Evolutionary conservation across 2,113 vertebrate genomes (phyloP).

Genomic region (Myrmecobius fasciatus): DNA sequence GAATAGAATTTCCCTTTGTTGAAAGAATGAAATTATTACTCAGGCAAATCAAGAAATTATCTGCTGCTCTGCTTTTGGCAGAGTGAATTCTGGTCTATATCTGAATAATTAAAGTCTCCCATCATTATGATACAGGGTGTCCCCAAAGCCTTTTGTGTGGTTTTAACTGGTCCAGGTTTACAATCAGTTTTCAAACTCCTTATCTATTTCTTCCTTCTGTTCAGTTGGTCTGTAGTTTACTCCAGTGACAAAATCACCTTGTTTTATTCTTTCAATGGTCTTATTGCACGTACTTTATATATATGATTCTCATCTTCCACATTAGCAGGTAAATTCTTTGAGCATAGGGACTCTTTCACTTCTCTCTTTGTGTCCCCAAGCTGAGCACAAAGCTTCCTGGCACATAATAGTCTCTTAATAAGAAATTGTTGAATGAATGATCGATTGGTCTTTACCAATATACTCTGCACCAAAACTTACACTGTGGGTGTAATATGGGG

Average conservation of each 20-base stretch:
- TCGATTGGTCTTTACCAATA: not conserved
- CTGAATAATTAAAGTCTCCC: not conserved
- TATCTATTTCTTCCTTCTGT: not conserved
- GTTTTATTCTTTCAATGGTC: not conserved
- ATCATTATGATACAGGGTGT: not conserved
- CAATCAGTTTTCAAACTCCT: not conserved
- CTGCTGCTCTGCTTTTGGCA: not conserved
- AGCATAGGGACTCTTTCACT: not conserved
- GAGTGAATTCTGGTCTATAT: not conserved
- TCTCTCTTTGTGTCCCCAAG: not conserved
- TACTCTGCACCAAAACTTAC: not conserved
- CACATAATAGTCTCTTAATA: not conserved
- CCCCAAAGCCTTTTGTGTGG: not conserved
- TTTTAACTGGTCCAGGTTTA: not conserved
- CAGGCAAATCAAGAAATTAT: not conserved
- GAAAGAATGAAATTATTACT: not conserved
- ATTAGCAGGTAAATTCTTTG: not conserved
- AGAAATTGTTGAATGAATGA: not conserved
- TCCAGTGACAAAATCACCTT: not conserved
- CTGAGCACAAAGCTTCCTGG: not conserved
- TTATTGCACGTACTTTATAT: not conserved
- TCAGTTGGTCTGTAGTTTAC: not conserved
- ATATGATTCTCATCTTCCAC: not conserved
- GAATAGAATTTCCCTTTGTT: not conserved
- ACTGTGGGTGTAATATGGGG: too few relatives aligned